Evolutionary conservation across 2,888 invertebrate species (phyloP).

Genomic region (Watsonalla cultraria): DNA sequence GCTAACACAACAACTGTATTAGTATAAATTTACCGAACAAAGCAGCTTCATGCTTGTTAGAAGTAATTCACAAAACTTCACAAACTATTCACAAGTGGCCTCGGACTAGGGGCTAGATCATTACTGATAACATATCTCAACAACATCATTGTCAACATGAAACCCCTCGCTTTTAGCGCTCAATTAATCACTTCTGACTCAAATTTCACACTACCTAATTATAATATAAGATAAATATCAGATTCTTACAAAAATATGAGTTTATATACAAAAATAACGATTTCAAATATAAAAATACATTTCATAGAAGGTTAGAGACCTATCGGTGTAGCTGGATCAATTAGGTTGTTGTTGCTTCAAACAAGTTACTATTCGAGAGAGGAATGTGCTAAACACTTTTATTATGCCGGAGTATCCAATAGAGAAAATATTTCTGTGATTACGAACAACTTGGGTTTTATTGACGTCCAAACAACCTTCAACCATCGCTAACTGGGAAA

Average conservation of each 20-base stretch:
- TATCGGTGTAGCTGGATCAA: neutral
- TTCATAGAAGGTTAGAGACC: neutral
- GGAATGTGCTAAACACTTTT: neutral
- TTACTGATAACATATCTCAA: slow-evolving; percentile 24
- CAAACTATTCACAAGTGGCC: neutral
- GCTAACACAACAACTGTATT: too few species aligned
- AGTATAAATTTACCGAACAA: neutral
- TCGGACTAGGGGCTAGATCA: slow-evolving; percentile 17
- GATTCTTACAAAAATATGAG: slow-evolving; percentile 9
- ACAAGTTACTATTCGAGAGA: neutral
- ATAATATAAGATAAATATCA: slow-evolving; percentile 7
- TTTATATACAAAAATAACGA: slow-evolving; percentile 11
- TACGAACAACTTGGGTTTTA: neutral
- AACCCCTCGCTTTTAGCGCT: slow-evolving; percentile 9
- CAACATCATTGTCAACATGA: slow-evolving; percentile 11
- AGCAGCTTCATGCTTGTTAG: neutral
- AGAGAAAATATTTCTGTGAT: neutral
- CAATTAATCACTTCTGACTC: slow-evolving; percentile 16
- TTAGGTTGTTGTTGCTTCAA: neutral
- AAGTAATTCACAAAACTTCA: neutral
- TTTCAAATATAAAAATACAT: neutral
- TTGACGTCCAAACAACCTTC: neutral
- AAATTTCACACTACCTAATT: slow-evolving; percentile 17
- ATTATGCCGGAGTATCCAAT: neutral
- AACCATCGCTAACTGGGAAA: neutral